Conservation (phyloP, 2,888 invertebrate species). For the Drosophila lutescens region DNA sequence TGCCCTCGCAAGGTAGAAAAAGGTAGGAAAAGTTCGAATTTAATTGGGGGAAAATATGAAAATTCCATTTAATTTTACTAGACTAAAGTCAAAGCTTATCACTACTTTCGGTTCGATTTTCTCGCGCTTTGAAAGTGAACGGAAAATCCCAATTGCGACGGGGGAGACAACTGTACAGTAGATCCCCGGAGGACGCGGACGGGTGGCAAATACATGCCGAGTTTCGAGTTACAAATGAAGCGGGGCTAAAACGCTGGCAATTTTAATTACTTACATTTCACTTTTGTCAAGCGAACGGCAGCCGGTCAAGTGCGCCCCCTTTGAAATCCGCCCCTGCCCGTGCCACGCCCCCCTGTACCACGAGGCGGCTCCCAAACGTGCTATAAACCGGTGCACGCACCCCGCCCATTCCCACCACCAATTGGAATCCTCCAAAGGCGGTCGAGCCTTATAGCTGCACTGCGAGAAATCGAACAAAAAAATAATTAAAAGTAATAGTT, state of each 20-base stretch:
- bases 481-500: not conserved
- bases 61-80: not conserved
- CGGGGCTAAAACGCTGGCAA: slow-evolving; percentile 60
- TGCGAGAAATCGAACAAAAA: not conserved
- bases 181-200: slow-evolving; percentile 5
- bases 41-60: not conserved
- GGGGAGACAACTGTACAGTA: not conserved
- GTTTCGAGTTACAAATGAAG: slow-evolving; percentile 54
- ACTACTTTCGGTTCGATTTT: not conserved
- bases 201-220: slow-evolving; percentile 10
- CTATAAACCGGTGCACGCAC: slow-evolving; percentile 67
- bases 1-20: not conserved
- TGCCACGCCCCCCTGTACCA: not conserved
- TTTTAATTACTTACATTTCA: slow-evolving; percentile 77
- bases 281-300: slow-evolving; percentile 61
- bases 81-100: not conserved
- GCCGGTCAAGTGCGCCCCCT: slow-evolving; percentile 67
- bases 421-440: slow-evolving; percentile 39
- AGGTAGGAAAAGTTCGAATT: not conserved
- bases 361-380: slow-evolving; percentile 53
- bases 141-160: slow-evolving; percentile 3
- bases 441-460: slow-evolving; percentile 19
- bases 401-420: slow-evolving; percentile 4
- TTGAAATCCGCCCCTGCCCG: not conserved
- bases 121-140: slow-evolving; percentile 8